Evolutionary conservation across 2,888 invertebrate species (phyloP), one percentile per base, ranked within the genome.

Genomic region (Agrilus mali): DNA sequence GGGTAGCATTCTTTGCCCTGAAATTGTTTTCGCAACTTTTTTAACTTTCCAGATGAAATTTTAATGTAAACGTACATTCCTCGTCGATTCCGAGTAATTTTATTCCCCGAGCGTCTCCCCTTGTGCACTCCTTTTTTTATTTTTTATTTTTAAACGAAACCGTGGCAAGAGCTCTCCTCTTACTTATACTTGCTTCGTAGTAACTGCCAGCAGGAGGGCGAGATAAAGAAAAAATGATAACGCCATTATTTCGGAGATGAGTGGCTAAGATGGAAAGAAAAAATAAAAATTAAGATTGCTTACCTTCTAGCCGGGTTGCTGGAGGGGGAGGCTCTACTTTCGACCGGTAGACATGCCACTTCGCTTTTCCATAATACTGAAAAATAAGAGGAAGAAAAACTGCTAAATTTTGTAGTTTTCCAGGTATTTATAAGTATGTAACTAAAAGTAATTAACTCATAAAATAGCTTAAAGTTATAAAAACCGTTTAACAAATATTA

Each of bases 221-320:
- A 57, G 56, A 56, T 53, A 53, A 55, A 58, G 55, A 54, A 55
- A 56, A 49, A 47, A 37, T 41, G 47, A 27, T 53, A 52, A 53
- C 51, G 50, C 48, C 46, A 49, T 53, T 55, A 53, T 46, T 42
- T 33, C 36, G 33, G 34, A 36, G 35, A 27, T 14, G 34, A 36
- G 35, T 12, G 31, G 42, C 42, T 33, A 45, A 38, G 37, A 17
- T 36, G 33, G 42, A n/a, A 39, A 38, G 44, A 39, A 41, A 31
- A 33, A 39, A 32, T 20, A 20, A n/a, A 33, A 36, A 36, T 41
- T 41, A 10, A 32, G 40, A 42, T 41, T 38, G 36, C 50, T 59
- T 60, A 64, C 64, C 63, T 64, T 64, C 58, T 42, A 59, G 55
- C 51, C 56, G 53, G 27, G 60, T 55, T 27, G 62, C 55, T 46